Base-by-base conservation (phyloP, 2,797 vertebrate species). In the Phoebastria nigripes region DNA sequence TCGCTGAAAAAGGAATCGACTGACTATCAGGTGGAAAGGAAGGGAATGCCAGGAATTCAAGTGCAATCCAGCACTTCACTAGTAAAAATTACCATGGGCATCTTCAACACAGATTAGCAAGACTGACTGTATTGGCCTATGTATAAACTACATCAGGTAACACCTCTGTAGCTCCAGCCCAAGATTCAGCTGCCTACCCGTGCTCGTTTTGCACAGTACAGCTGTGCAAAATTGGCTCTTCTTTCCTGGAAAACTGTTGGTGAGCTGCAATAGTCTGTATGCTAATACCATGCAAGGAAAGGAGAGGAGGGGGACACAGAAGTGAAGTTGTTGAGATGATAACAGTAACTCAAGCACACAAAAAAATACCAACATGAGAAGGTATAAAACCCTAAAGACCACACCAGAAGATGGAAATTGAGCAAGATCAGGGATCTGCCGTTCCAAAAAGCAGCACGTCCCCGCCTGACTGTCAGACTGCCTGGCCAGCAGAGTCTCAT, bases 331-430 rank as follows among this genome's bases (percentile, higher is more conserved):
- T 8, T n/a, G 39, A 58, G 37, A n/a, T 39, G 7, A 12, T 2
- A 91, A 39, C 15, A 41, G 39, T 26, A 85, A 70, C 16, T 51
- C 63, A 55, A 88, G 28, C 19, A 86, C 26, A 24, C 8, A 25
- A 17, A 85, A 77, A 79, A 47, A 8, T 1, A 12, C 3, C 1
- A 0, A 3, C 2, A 18, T 20, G 9, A 25, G 33, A 82, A 35
- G 7, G 6, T 20, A 9, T 29, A 39, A 91, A 89, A 42, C 8
- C 14, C 21, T n/a, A 10, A 56, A 62, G 29, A 54, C 6, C 21
- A 14, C 39, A 46, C 3, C 15, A 62, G 59, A 33, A 65, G 25
- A 66, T 15, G 18, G 35, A 78, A 92, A 65, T 0, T 35, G 51
- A 87, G 29, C 22, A 35, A 65, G 24, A 33, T 0, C 3, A 5